These are phyloP conservation scores for Amia ocellicauda DNA, from an alignment of 2,113 vertebrate genomes.

Conservation along the genomic window DNA sequence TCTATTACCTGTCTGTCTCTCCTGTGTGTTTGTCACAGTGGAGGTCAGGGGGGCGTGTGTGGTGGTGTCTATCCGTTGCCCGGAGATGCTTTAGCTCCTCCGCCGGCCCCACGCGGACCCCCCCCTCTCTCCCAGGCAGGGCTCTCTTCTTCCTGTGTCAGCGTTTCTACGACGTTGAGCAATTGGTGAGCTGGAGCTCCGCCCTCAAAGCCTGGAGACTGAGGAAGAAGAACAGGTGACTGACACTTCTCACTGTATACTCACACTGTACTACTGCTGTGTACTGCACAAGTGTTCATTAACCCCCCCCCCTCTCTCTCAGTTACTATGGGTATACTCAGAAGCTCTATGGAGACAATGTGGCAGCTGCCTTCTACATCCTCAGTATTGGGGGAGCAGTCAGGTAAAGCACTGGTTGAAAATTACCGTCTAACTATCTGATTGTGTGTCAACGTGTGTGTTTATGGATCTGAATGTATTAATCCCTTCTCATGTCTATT, in stretches of 20 bases:
- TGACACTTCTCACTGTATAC: neutral
- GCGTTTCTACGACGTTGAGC: slow-evolving; percentile 59
- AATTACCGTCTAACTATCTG: neutral
- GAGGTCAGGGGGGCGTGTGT: slow-evolving; percentile 30
- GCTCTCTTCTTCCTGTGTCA: slow-evolving; percentile 47
- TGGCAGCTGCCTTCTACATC: slow-evolving; percentile 61
- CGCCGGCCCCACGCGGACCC: neutral
- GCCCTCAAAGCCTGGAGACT: slow-evolving; percentile 24
- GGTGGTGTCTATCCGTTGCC: slow-evolving; percentile 4
- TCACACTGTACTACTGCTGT: neutral
- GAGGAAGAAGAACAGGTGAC: slow-evolving; percentile 55
- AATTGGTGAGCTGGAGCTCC: slow-evolving; percentile 37
- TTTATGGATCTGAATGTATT: neutral
- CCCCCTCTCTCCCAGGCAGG: slow-evolving; percentile 29
- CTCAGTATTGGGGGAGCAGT: slow-evolving; percentile 66
- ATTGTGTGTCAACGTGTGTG: neutral
- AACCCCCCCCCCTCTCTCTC: slow-evolving; percentile 17
- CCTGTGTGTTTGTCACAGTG: slow-evolving; percentile 30
- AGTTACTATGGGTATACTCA: slow-evolving; percentile 52
- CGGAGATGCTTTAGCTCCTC: slow-evolving; percentile 36
- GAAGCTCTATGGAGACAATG: slow-evolving; percentile 44
- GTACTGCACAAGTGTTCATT: neutral
- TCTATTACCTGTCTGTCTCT: slow-evolving; percentile 10
- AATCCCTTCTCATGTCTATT: neutral
- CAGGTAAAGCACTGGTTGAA: slow-evolving; percentile 56